These are phyloP conservation scores for Drosophila formosana DNA, from an alignment of 2,888 invertebrate species.

Conservation along the genomic window DNA sequence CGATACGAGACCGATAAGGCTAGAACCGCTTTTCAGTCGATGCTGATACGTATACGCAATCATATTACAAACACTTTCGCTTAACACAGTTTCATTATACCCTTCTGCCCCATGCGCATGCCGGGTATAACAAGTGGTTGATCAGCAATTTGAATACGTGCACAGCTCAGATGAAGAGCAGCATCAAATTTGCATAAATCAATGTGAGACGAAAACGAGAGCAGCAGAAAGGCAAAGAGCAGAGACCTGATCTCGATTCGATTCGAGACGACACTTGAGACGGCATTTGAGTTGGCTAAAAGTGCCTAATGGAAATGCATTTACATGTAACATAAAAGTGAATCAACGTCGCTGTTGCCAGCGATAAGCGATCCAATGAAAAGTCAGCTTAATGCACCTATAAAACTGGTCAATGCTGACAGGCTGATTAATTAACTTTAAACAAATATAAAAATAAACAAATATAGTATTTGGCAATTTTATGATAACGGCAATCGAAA, in stretches of 20 bases:
- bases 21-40: too few relatives aligned
- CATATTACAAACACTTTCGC: not conserved
- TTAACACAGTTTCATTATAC: not conserved
- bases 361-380: slow-evolving; percentile 2
- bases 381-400: slow-evolving; percentile 1
- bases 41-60: too few relatives aligned
- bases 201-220: slow-evolving; percentile 66
- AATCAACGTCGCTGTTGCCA: slow-evolving; percentile 7
- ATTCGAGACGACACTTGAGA: slow-evolving; percentile 10
- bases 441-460: not conserved
- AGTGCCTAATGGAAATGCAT: slow-evolving; percentile 45
- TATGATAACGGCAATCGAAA: not conserved
- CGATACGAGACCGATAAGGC: not conserved
- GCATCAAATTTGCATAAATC: slow-evolving; percentile 72
- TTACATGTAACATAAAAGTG: slow-evolving; percentile 15
- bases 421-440: not conserved
- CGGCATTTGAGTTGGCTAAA: slow-evolving; percentile 16
- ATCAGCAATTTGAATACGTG: slow-evolving; percentile 35
- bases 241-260: not conserved
- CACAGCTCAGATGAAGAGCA: slow-evolving; percentile 26
- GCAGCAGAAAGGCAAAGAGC: slow-evolving; percentile 29
- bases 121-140: not conserved
- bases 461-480: not conserved
- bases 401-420: not conserved
- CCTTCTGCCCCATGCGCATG: not conserved